Percentiles rank a stretch among this genome's conserved stretches.
phyloP scores from a whole-genome alignment of 2,888 invertebrate species.

The Sialis fuliginosa region DNA sequence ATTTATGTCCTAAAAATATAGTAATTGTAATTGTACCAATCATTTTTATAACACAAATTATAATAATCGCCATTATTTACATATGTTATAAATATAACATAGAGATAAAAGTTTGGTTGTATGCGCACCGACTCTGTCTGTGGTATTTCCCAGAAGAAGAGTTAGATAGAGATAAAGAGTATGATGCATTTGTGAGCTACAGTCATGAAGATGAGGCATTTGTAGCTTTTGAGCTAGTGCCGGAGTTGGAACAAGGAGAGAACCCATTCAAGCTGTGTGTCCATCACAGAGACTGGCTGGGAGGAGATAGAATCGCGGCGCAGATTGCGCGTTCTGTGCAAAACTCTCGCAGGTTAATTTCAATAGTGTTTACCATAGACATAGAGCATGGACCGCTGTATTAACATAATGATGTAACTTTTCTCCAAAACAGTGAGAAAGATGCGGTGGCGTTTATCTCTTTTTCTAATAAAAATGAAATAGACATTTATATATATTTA shows the following conservation, averaged over 20 bases:
- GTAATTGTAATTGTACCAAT: conserved; percentile 23
- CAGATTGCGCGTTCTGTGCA: conserved; percentile 55
- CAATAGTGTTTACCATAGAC: no score
- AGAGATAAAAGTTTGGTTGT: conserved; percentile 52
- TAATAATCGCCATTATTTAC: conserved; percentile 21
- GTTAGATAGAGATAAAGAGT: conserved; percentile 44
- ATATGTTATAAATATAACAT: conserved; percentile 33
- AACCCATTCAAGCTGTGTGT: conserved; percentile 50
- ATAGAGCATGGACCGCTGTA: no score
- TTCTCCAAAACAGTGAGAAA: no score
- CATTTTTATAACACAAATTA: conserved; percentile 27
- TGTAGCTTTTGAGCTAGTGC: conserved; percentile 42
- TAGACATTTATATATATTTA: no score
- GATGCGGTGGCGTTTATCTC: no score
- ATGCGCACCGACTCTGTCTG: conserved; percentile 36
- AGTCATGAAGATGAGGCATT: conserved; percentile 60
- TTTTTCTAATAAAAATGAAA: no score
- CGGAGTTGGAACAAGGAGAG: conserved; percentile 43
- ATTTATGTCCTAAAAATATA: conserved; percentile 26
- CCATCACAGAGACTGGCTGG: conserved; percentile 55
- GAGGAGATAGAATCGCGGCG: conserved; percentile 54
- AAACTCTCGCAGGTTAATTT: conserved; percentile 31
- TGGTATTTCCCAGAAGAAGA: conserved; percentile 51
- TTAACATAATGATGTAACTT: no score
- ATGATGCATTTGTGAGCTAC: conserved; percentile 69